These are phyloP conservation scores for Acanthochromis polyacanthus DNA, from an alignment of 2,113 vertebrate genomes.

Conservation along the genomic window DNA sequence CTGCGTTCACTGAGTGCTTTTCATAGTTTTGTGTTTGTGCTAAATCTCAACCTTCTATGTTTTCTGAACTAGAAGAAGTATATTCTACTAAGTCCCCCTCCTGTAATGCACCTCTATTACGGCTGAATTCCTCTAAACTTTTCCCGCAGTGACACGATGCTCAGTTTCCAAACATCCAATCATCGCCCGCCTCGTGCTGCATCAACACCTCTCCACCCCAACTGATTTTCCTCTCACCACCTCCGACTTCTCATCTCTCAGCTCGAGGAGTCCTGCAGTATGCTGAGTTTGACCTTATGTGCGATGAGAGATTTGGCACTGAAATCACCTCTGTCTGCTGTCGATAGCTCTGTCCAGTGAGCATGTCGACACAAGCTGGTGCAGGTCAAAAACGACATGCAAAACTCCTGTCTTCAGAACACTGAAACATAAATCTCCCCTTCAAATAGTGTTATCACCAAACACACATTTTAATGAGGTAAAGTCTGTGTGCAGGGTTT, in stretches of 20 bases:
- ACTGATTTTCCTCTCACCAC: slow-evolving; percentile 20
- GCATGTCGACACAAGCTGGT: neutral
- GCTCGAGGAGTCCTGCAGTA: slow-evolving; percentile 23
- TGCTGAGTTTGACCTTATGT: slow-evolving; percentile 19
- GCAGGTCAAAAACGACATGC: neutral
- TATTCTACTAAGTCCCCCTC: slow-evolving; percentile 6
- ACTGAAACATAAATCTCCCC: slow-evolving; percentile 14
- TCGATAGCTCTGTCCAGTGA: slow-evolving; percentile 23
- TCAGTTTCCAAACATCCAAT: slow-evolving; percentile 40
- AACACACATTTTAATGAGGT: slow-evolving; percentile 21
- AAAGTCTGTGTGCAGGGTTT: slow-evolving; percentile 19
- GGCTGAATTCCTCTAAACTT: slow-evolving; percentile 6
- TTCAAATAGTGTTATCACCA: slow-evolving; percentile 44
- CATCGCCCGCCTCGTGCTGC: slow-evolving; percentile 2
- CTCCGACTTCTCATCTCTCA: slow-evolving; percentile 31
- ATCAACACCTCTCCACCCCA: slow-evolving; percentile 40
- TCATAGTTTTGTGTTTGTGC: slow-evolving; percentile 4
- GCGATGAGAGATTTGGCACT: slow-evolving; percentile 24
- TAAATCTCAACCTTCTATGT: neutral
- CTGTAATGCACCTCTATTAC: neutral
- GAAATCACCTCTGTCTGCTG: slow-evolving; percentile 40
- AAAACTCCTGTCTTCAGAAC: slow-evolving; percentile 19
- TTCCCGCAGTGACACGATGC: neutral
- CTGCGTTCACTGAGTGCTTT: too few relatives aligned
- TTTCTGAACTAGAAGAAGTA: neutral